phyloP scores from a whole-genome alignment of 1,140 invertebrate genomes.

The Protaetia brevitarsis region DNA sequence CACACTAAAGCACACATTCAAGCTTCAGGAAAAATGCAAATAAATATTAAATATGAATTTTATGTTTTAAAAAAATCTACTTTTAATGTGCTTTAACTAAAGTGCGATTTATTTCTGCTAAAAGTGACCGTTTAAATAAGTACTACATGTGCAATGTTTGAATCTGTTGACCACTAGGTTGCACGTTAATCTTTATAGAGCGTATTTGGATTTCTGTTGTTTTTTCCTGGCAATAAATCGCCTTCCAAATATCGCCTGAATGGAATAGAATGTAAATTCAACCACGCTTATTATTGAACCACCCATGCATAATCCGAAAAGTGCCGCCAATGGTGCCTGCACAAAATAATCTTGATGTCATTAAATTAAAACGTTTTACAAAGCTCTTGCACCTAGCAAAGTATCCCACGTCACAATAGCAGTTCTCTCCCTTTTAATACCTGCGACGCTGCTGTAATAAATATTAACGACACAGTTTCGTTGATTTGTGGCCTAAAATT shows the following conservation, averaged over 20 bases:
- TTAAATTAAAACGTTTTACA: neutral
- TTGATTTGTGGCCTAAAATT: neutral
- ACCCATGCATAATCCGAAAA: conserved; percentile 19
- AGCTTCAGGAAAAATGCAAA: too few relatives aligned
- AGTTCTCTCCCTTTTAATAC: neutral
- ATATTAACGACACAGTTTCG: neutral
- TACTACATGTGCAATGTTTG: neutral
- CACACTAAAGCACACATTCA: too few relatives aligned
- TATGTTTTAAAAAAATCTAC: too few relatives aligned
- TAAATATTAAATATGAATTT: too few relatives aligned
- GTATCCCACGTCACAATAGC: neutral
- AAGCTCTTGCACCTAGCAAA: neutral
- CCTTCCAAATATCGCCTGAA: neutral
- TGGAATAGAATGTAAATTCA: conserved; percentile 1
- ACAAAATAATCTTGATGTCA: neutral
- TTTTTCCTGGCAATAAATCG: neutral
- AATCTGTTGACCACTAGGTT: neutral
- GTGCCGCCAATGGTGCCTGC: conserved; percentile 15
- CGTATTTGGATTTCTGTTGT: neutral
- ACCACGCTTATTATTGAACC: conserved; percentile 9
- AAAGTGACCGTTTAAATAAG: too few relatives aligned
- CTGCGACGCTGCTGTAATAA: neutral
- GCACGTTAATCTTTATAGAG: neutral
- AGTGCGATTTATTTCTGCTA: too few relatives aligned
- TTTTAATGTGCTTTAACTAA: too few relatives aligned